Base-by-base conservation (phyloP, 2,797 vertebrate genomes). In the Graptemys geographica region DNA sequence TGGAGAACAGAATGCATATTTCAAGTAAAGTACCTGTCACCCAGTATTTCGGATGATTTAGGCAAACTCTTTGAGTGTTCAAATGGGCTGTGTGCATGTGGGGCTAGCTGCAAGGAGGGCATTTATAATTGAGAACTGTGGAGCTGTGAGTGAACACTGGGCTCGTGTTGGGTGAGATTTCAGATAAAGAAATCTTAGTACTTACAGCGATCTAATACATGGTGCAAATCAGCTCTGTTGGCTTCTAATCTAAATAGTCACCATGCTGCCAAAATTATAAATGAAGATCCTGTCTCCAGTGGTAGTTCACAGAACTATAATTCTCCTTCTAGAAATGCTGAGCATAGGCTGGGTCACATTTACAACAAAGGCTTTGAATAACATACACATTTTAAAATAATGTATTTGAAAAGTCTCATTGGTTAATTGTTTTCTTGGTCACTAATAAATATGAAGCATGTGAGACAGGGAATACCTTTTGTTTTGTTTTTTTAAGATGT, bases 1-100 rank as follows among this genome's bases (percentile, higher is more conserved):
- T 93, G 44, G 33, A 93, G 92, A 97, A 82, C 5, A 13, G 88
- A 86, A 95, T 0, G 37, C 0, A 0, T 72, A 15, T 88, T 93
- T 94, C 83, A 79, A 37, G 28, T 11, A 11, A 94, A 94, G 53
- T 81, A 88, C 49, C 79, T 57, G 13, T 28, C 84, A 86, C 31
- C 12, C 47, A 6, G 41, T 76, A 47, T 53, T 94, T 23, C 25
- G 84, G 52, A 79, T 86, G 37, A 86, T 49, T 74, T 81, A 4
- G 90, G 55, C 37, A 51, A 92, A 80, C 23, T 51, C 83, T 83
- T 74, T 28, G 41, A 91, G 87, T 2, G 16, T 27, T 94, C 78
- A 23, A 2, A 37, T 2, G 55, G 37, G 56, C 55, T 33, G 91
- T 41, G 47, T 44, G 81, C 12, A 5, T 3, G 28, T 52, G 28